Conservation (phyloP, 2,888 invertebrate species). For the Mactromeris polynyma region DNA sequence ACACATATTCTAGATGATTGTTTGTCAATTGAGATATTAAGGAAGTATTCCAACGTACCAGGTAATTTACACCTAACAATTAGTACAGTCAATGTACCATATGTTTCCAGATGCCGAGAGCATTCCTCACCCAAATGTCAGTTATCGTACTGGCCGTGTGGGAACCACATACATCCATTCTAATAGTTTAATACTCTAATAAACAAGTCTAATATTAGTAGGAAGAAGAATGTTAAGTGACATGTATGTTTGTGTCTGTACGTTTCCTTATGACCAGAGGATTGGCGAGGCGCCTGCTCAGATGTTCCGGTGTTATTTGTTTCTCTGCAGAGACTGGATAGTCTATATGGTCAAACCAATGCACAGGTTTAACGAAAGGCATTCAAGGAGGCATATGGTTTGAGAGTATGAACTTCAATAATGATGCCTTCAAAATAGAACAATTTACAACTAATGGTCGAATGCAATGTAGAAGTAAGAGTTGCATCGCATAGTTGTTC, state of each 20-base stretch:
- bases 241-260: background rate
- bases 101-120: background rate
- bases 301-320: background rate
- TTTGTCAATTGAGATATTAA: background rate
- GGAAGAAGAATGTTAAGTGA: background rate
- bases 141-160: background rate
- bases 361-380: background rate
- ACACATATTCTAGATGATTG: background rate
- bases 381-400: background rate
- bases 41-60: background rate
- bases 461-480: too few species aligned
- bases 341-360: background rate
- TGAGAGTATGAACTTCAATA: too few species aligned
- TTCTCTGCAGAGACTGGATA: background rate
- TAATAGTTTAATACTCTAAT: background rate
- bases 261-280: background rate
- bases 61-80: constrained; percentile 10
- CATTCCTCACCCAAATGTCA: background rate
- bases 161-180: background rate
- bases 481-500: too few species aligned
- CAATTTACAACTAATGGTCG: too few species aligned
- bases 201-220: background rate
- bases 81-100: background rate
- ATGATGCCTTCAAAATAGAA: too few species aligned
- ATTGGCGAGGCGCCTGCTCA: background rate